A percentile compares a stretch with the other conserved stretches of the same genome.
Evolutionary conservation across 2,888 invertebrate genomes (phyloP).

Genomic region (Scaptomyza tumidula): DNA sequence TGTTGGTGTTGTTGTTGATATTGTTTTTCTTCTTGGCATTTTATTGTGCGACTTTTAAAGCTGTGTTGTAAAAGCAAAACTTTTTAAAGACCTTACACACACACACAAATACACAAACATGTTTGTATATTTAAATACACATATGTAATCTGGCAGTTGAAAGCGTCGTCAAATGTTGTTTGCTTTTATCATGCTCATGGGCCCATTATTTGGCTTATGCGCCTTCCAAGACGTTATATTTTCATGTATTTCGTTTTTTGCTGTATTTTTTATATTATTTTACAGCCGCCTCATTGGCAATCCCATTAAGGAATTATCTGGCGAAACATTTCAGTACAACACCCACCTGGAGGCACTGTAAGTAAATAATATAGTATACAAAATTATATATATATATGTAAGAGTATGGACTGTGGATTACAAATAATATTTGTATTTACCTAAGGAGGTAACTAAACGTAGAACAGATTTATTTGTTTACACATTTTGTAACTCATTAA

Average conservation of each 20-base stretch:
- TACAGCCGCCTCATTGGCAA: conserved; percentile 85
- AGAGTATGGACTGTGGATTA: too few species aligned
- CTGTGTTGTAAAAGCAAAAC: conserved; percentile 26
- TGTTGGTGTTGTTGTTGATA: conserved; percentile 2
- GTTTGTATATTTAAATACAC: conserved; percentile 22
- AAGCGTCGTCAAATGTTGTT: conserved; percentile 34
- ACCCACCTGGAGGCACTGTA: conserved; percentile 85
- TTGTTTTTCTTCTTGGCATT: conserved; percentile 11
- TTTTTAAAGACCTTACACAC: conserved; percentile 50
- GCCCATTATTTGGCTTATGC: conserved; percentile 62
- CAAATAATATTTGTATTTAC: too few species aligned
- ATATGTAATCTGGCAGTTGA: conserved; percentile 41
- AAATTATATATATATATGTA: not conserved
- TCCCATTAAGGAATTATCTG: conserved; percentile 84
- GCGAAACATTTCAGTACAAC: conserved; percentile 84
- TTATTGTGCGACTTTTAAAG: conserved; percentile 63
- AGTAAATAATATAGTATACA: conserved; percentile 74
- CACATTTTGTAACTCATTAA: too few species aligned
- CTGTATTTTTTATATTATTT: conserved; percentile 27
- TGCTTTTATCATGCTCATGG: conserved; percentile 50
- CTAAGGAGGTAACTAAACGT: too few species aligned
- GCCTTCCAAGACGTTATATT: conserved; percentile 43
- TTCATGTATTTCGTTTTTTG: conserved; percentile 45
- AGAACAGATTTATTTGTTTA: too few species aligned
- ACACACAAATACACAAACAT: conserved; percentile 6